phyloP scores from a whole-genome alignment of 2,888 invertebrate species.

The Agrochola lota region DNA sequence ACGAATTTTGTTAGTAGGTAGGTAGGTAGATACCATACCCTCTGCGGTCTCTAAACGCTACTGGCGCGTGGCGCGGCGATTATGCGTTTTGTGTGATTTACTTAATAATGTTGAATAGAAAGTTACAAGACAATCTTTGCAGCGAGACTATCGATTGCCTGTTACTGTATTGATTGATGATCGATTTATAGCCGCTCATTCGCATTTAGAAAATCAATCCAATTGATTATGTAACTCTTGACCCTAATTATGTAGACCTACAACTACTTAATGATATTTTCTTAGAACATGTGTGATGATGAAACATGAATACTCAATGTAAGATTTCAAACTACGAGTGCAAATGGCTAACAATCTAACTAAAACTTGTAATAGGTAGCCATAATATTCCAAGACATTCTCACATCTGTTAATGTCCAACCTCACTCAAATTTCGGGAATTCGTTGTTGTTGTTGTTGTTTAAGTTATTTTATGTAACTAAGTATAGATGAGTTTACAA shows the following conservation, averaged over 20 bases:
- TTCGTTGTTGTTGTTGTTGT: slow-evolving; percentile 43
- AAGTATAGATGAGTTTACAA: slow-evolving; percentile 15
- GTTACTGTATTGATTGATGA: slow-evolving; percentile 35
- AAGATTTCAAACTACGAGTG: slow-evolving; percentile 45
- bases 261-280: slow-evolving; percentile 15
- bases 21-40: no score
- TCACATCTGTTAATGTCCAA: slow-evolving; percentile 46
- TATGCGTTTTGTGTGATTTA: neutral
- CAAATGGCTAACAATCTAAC: slow-evolving; percentile 21
- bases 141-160: neutral
- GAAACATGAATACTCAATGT: slow-evolving; percentile 20
- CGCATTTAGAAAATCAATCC: slow-evolving; percentile 10
- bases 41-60: neutral
- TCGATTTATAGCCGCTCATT: slow-evolving; percentile 9
- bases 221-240: no score
- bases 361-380: slow-evolving; percentile 15
- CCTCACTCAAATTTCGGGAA: slow-evolving; percentile 49
- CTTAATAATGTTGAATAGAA: neutral
- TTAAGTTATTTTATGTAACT: slow-evolving; percentile 33
- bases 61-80: no score
- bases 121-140: slow-evolving; percentile 14
- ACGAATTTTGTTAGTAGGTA: neutral
- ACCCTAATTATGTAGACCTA: slow-evolving; percentile 15
- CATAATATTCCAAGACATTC: slow-evolving; percentile 38
- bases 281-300: slow-evolving; percentile 13